phyloP scores from a whole-genome alignment of 2,888 invertebrate species.

The Trissonchulus latispiculum region DNA sequence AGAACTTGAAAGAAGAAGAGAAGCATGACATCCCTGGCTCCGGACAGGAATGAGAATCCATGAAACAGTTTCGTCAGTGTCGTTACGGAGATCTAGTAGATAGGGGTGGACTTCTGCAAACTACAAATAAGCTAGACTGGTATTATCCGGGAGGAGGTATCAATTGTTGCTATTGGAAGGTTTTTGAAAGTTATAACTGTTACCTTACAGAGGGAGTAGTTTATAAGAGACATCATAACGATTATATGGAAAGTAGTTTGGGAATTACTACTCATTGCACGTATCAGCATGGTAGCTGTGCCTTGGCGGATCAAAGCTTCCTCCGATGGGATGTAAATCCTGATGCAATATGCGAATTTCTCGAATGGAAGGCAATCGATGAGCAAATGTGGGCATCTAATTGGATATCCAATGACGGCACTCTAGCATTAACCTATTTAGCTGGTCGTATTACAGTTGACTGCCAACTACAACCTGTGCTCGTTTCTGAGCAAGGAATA shows the following conservation, averaged over 20 bases:
- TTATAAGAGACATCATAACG: background rate
- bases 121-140: background rate
- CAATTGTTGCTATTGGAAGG: slow-evolving; percentile 13
- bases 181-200: slow-evolving; percentile 1
- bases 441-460: too few relatives aligned
- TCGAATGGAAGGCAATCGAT: background rate
- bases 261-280: background rate
- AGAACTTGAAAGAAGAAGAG: background rate
- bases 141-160: slow-evolving; percentile 6
- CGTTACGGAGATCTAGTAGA: background rate
- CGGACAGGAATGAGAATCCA: background rate
- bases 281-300: background rate
- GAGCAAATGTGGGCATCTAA: background rate
- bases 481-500: too few relatives aligned
- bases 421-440: slow-evolving; percentile 8
- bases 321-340: background rate
- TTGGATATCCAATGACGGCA: slow-evolving; percentile 5
- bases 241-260: background rate
- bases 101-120: background rate
- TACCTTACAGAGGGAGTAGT: background rate
- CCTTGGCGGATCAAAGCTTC: background rate
- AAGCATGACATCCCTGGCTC: background rate
- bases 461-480: too few relatives aligned
- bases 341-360: background rate
- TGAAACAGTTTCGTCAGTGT: background rate